phyloP scores from a whole-genome alignment of 2,888 invertebrate genomes.

The Luperina testacea region DNA sequence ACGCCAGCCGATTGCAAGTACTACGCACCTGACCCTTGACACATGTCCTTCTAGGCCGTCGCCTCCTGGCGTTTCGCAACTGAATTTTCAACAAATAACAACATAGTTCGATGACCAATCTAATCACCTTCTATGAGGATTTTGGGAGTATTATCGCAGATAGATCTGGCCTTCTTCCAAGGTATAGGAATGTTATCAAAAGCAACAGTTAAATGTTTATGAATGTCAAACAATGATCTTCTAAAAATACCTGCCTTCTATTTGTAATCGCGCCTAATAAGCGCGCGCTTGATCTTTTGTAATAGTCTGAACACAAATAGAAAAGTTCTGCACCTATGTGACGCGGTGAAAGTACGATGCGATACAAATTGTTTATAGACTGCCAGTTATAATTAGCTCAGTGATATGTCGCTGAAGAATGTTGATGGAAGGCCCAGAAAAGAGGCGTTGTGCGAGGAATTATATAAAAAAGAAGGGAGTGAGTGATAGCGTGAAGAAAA shows the following conservation, averaged over 20 bases:
- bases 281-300: conserved; percentile 27
- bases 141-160: not conserved
- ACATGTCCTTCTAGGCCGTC: no score
- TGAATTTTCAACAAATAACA: not conserved
- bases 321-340: conserved; percentile 4
- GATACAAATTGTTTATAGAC: conserved; percentile 1
- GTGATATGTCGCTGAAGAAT: not conserved
- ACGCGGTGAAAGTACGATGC: not conserved
- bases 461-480: not conserved
- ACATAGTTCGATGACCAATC: not conserved
- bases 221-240: conserved; percentile 32
- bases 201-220: not conserved
- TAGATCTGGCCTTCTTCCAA: conserved; percentile 9
- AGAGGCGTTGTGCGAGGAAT: not conserved
- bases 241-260: conserved; percentile 31
- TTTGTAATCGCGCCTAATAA: conserved; percentile 45
- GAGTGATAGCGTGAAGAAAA: not conserved
- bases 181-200: not conserved
- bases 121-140: not conserved
- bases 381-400: not conserved
- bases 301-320: conserved; percentile 28
- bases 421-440: not conserved
- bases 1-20: not conserved
- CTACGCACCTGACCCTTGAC: not conserved
- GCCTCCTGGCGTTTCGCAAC: not conserved